phyloP scores from a whole-genome alignment of 2,888 invertebrate species.

The Villa cingulata region DNA sequence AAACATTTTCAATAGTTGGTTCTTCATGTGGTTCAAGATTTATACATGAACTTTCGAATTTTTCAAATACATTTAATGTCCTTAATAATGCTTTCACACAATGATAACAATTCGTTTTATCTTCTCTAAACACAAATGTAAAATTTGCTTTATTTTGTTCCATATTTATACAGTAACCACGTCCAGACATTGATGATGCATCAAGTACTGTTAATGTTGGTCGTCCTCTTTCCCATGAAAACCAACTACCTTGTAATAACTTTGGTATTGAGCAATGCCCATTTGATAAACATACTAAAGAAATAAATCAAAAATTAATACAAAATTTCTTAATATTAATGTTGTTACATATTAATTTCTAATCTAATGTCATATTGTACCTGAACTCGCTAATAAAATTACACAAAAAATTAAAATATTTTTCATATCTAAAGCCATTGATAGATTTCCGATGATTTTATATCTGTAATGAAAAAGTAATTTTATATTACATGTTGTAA shows the following conservation, averaged over 20 bases:
- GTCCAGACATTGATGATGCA: conserved; percentile 59
- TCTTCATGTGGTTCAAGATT: conserved; percentile 48
- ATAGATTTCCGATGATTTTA: too few species aligned
- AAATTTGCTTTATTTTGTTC: conserved; percentile 69
- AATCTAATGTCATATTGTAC: too few species aligned
- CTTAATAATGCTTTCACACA: conserved; percentile 75
- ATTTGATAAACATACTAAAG: background rate
- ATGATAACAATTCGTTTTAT: conserved; percentile 54
- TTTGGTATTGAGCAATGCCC: conserved; percentile 56
- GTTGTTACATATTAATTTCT: too few species aligned
- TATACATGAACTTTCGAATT: conserved; percentile 77
- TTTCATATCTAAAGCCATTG: too few species aligned
- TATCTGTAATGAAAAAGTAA: too few species aligned
- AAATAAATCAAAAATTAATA: too few species aligned
- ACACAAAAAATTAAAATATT: too few species aligned
- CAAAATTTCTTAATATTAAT: too few species aligned
- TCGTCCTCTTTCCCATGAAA: conserved; percentile 75
- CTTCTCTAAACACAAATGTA: conserved; percentile 62
- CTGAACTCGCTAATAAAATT: too few species aligned
- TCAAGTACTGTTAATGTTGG: conserved; percentile 75
- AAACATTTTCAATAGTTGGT: conserved; percentile 64
- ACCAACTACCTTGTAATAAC: conserved; percentile 76
- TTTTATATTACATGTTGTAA: too few species aligned
- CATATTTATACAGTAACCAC: conserved; percentile 60
- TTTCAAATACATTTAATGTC: conserved; percentile 79